phyloP scores from a whole-genome alignment of 2,797 vertebrate species.

The Apogon talboti region DNA sequence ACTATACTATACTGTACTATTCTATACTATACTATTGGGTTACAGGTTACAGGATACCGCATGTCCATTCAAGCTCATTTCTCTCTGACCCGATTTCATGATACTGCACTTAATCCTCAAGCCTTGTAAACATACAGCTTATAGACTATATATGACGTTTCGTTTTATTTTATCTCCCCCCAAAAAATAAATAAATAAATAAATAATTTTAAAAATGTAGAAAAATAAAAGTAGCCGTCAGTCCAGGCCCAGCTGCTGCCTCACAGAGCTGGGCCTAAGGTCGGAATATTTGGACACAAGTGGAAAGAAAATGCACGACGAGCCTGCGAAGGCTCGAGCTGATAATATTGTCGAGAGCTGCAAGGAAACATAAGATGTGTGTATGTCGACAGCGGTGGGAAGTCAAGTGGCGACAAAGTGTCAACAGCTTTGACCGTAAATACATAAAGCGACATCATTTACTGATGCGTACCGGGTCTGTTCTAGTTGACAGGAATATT shows the following conservation, averaged over 20 bases:
- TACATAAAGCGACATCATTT: constrained; percentile 3
- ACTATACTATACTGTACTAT: neutral
- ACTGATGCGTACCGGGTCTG: too few relatives aligned
- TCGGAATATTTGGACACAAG: neutral
- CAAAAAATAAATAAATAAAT: neutral
- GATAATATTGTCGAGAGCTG: constrained; percentile 38
- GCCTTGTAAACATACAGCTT: constrained; percentile 21
- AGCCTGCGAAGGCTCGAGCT: constrained; percentile 1
- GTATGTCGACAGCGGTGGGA: constrained; percentile 38
- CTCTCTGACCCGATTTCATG: constrained; percentile 60
- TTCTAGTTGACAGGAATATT: neutral
- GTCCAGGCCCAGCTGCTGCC: neutral
- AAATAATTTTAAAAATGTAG: neutral
- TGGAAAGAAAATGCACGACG: constrained; percentile 8
- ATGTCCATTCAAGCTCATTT: constrained; percentile 41
- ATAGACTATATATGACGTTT: neutral
- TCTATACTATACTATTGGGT: constrained; percentile 1
- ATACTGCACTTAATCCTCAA: constrained; percentile 32
- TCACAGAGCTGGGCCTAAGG: neutral
- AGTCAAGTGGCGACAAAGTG: constrained; percentile 60
- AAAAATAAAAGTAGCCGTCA: neutral
- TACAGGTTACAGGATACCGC: constrained; percentile 13
- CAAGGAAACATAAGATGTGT: constrained; percentile 42
- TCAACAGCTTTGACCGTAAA: constrained; percentile 43
- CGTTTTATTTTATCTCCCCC: neutral